Evolutionary conservation across 2,888 invertebrate species (phyloP).

Genomic region (Orchestes rusci): DNA sequence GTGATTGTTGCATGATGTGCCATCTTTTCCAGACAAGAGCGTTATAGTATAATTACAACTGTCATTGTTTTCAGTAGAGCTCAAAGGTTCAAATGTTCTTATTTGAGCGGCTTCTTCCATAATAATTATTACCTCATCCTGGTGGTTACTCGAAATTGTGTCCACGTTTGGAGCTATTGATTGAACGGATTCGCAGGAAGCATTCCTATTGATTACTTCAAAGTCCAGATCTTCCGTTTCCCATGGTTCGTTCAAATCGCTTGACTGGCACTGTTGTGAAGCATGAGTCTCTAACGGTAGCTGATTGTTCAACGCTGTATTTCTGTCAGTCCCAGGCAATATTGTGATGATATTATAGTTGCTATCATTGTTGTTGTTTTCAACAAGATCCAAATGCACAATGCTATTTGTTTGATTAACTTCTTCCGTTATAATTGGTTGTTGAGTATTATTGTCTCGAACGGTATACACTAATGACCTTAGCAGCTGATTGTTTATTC

Average conservation of each 20-base stretch:
- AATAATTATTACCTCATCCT: not conserved
- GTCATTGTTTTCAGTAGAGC: not conserved
- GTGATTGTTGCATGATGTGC: not conserved
- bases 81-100: not conserved
- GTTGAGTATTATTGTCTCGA: not conserved
- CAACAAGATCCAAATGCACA: not conserved
- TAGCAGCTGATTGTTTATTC: not conserved
- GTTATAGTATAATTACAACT: not conserved
- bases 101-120: not conserved
- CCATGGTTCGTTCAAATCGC: not conserved
- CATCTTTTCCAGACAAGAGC: not conserved
- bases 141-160: too few relatives aligned
- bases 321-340: not conserved
- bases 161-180: too few relatives aligned
- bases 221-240: too few relatives aligned
- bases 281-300: not conserved
- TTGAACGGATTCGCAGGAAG: too few relatives aligned
- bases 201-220: too few relatives aligned
- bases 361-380: not conserved
- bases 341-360: not conserved
- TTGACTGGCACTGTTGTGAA: not conserved
- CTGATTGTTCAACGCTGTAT: not conserved
- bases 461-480: not conserved
- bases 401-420: not conserved
- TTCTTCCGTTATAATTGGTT: not conserved